phyloP scores from a whole-genome alignment of 1,140 invertebrate genomes.

The Lordiphosa clarofinis region DNA sequence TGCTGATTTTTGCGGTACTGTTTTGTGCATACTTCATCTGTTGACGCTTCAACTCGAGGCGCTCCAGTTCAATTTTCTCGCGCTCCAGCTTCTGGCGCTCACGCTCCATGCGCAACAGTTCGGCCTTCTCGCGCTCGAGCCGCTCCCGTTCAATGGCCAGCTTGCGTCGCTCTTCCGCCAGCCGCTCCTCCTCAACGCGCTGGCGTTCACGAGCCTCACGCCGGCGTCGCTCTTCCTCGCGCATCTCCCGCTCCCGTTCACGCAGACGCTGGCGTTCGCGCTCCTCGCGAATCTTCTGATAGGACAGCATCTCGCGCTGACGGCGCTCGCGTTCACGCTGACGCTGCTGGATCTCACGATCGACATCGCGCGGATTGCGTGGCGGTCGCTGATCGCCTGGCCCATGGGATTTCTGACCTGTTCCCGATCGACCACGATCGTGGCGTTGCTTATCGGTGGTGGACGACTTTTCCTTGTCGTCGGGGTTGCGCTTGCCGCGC shows the following conservation, averaged over 20 bases:
- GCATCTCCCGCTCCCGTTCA: conserved; percentile 87
- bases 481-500: conserved; percentile 27
- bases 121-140: conserved; percentile 89
- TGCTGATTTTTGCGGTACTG: conserved; percentile 37
- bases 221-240: conserved; percentile 88
- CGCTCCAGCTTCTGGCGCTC: conserved; percentile 90
- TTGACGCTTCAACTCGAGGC: conserved; percentile 89
- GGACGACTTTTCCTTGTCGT: conserved; percentile 52
- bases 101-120: conserved; percentile 88
- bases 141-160: conserved; percentile 87
- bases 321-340: conserved; percentile 67
- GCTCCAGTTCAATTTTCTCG: conserved; percentile 90
- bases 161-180: conserved; percentile 89
- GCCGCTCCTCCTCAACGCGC: conserved; percentile 87
- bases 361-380: conserved; percentile 59
- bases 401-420: conserved; percentile 30
- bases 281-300: conserved; percentile 83
- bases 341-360: conserved; percentile 68
- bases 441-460: conserved; percentile 41
- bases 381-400: conserved; percentile 35
- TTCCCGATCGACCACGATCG: conserved; percentile 54
- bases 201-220: conserved; percentile 89
- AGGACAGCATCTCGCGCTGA: conserved; percentile 75
- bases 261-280: conserved; percentile 88
- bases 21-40: conserved; percentile 83